Evolutionary conservation across 2,888 invertebrate genomes (phyloP), one percentile per base, ranked within the genome.

Genomic region (Orthonevra nobilis): DNA sequence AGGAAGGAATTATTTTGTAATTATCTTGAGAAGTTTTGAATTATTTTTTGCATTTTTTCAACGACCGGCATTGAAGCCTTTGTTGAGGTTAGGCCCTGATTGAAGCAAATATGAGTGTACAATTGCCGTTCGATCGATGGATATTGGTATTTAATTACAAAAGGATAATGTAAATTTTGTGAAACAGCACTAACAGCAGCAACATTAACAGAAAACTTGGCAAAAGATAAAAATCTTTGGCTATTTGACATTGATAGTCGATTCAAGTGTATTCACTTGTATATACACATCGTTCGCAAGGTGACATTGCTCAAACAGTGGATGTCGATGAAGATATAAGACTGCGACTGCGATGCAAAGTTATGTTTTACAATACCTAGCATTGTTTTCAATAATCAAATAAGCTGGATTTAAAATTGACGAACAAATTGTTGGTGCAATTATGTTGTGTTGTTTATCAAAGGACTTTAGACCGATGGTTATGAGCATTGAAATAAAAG

Each of bases 291-390:
- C 12, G 32, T 52, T 10, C 6, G 34, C 7, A 52, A 32, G 1
- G 17, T 32, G 17, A 15, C 32, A 4, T 15, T 52, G 32, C 52
- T 52, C 14, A 52, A 36, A 20, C 54, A 54, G 36, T 54, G 36
- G 38, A 54, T 36, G 1, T 38, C 54, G 23, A 19, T 36, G 30
- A 54, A 34, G 12, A 19, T 38, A 10, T 7, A 52, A 30, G 30
- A 32, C 32, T 32, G 17, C 17, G 34, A 52, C 14, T 32, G n/a
- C 52, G 12, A 32, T 52, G 32, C 34, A 52, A 28, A 15, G 28
- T 2, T 32, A 52, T 7, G 10, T 14, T 4, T 30, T 17, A 12
- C 52, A 52, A 32, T 6, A 2, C 28, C 7, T 28, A n/a, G 3
- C 3, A 28, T n/a, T 28, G 7, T 9, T 9, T 3, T 28, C 28